Conservation (phyloP, 2,888 invertebrate genomes). For the Chymomyza procnemis region DNA sequence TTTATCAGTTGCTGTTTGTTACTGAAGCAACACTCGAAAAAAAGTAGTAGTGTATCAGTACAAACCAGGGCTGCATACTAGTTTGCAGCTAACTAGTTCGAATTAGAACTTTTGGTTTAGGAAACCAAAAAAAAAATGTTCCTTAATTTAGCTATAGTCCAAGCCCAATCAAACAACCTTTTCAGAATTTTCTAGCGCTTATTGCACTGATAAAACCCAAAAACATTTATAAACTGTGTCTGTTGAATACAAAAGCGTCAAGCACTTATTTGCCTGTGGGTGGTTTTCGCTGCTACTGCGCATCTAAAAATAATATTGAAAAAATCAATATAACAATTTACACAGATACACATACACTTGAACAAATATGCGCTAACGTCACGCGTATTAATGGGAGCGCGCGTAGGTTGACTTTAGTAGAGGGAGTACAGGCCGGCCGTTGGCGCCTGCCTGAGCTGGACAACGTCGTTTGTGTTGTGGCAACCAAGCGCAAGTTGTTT, state of each 20-base stretch:
- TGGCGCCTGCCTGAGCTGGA: constrained; percentile 27
- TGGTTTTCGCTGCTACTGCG: constrained; percentile 41
- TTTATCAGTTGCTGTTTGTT: constrained; percentile 53
- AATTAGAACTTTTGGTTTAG: no score
- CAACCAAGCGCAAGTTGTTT: constrained; percentile 48
- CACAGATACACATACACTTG: background rate
- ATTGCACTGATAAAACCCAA: background rate
- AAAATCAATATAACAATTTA: constrained; percentile 53
- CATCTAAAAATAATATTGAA: constrained; percentile 65
- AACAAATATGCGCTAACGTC: constrained; percentile 44
- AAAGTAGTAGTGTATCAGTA: background rate
- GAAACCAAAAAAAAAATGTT: no score
- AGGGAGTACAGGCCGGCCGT: background rate
- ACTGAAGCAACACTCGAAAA: background rate
- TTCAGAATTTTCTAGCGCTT: no score
- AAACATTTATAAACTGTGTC: background rate
- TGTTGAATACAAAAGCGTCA: background rate
- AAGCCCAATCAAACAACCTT: no score
- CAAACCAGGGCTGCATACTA: constrained; percentile 13
- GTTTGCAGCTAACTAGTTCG: no score
- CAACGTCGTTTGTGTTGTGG: constrained; percentile 65
- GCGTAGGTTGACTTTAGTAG: constrained; percentile 43
- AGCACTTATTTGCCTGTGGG: background rate
- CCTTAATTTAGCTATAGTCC: no score
- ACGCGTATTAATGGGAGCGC: constrained; percentile 54